phyloP scores from a whole-genome alignment of 1,140 invertebrate species.

The Heliconius congener region DNA sequence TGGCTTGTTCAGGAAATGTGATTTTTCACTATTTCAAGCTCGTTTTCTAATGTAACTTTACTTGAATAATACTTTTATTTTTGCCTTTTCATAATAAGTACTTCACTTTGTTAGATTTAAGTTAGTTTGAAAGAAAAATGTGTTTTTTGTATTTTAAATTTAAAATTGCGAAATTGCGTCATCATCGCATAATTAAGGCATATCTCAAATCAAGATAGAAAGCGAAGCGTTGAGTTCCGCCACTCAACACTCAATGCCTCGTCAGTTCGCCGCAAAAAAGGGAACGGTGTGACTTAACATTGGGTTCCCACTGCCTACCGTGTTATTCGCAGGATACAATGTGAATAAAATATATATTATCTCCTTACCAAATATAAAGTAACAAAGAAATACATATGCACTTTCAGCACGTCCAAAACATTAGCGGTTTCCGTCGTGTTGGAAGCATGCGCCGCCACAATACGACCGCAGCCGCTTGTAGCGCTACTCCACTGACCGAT shows the following conservation, averaged over 20 bases:
- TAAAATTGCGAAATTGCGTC: no score
- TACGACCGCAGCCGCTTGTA: slow-evolving; percentile 22
- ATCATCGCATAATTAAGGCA: no score
- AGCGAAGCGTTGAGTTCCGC: not conserved
- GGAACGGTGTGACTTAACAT: not conserved
- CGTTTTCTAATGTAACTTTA: not conserved
- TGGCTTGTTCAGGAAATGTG: not conserved
- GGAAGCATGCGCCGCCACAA: slow-evolving; percentile 22
- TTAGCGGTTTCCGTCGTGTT: slow-evolving; percentile 24
- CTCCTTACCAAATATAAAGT: not conserved
- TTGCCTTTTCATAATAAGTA: not conserved
- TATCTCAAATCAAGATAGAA: no score
- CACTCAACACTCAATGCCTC: not conserved
- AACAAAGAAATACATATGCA: slow-evolving; percentile 15
- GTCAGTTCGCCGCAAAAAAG: no score
- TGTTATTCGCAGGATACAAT: not conserved
- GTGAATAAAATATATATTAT: not conserved
- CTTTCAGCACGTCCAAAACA: slow-evolving; percentile 22
- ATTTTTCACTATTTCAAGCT: not conserved
- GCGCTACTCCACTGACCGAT: not conserved
- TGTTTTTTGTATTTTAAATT: no score
- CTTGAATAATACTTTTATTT: not conserved
- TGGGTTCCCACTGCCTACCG: not conserved
- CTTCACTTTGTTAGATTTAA: not conserved
- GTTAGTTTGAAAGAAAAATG: no score